phyloP scores from a whole-genome alignment of 1,140 invertebrate genomes.

The Hestina assimilis region DNA sequence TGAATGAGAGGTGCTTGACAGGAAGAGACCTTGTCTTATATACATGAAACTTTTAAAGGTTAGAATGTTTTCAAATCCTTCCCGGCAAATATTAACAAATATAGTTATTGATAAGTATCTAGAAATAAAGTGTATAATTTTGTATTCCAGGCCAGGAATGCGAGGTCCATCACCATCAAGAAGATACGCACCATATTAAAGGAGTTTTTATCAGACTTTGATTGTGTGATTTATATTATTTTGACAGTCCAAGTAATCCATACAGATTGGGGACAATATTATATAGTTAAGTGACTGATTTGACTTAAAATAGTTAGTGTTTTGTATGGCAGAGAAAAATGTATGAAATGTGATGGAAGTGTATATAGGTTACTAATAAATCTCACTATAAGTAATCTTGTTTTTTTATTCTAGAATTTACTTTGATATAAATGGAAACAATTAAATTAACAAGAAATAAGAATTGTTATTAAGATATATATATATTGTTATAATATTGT shows the following conservation, averaged over 20 bases:
- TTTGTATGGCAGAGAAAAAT: conserved; percentile 48
- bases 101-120: too few species aligned
- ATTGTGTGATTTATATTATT: neutral
- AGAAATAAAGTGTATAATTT: neutral
- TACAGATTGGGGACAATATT: conserved; percentile 30
- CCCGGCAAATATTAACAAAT: too few species aligned
- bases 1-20: too few species aligned
- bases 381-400: conserved; percentile 54
- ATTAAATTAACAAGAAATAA: neutral
- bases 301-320: conserved; percentile 34
- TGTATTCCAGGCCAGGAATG: conserved; percentile 81
- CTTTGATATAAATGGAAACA: too few species aligned
- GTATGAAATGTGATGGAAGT: conserved; percentile 44
- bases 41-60: too few species aligned
- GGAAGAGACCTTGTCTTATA: too few species aligned
- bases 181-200: conserved; percentile 88
- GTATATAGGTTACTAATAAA: conserved; percentile 67
- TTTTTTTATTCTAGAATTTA: conserved; percentile 26
- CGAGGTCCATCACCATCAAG: conserved; percentile 86
- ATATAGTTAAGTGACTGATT: conserved; percentile 35
- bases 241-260: conserved; percentile 31
- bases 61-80: too few species aligned
- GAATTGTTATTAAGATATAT: too few species aligned
- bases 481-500: too few species aligned
- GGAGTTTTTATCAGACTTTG: neutral